Percentiles rank a stretch among this genome's conserved stretches.
Evolutionary conservation across 2,888 invertebrate species (phyloP).

Genomic region (Arctia plantaginis): DNA sequence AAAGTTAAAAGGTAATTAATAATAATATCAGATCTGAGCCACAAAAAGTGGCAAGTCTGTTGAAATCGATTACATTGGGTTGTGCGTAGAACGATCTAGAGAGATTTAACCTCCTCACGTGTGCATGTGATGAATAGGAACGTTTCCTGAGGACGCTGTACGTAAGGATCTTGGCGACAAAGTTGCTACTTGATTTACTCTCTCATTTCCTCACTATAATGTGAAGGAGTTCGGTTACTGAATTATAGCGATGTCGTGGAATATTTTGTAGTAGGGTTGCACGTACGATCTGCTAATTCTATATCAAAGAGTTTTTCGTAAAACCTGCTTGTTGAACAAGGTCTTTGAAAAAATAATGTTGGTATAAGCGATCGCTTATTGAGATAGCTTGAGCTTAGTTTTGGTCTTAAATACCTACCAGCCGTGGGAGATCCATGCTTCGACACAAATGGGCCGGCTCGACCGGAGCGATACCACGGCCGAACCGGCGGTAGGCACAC

Average conservation of each 20-base stretch:
- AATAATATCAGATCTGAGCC: background rate
- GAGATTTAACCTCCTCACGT: conserved; percentile 53
- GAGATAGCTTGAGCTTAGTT: no score
- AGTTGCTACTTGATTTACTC: conserved; percentile 58
- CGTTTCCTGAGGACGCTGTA: conserved; percentile 39
- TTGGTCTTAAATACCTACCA: no score
- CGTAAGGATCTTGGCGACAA: conserved; percentile 40
- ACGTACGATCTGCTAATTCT: background rate
- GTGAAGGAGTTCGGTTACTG: conserved; percentile 27
- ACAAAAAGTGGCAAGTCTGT: conserved; percentile 13
- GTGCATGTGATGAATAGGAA: conserved; percentile 60
- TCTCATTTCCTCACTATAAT: conserved; percentile 42
- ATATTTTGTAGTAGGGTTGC: background rate
- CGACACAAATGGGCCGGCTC: no score
- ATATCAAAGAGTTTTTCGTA: background rate
- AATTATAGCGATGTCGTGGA: conserved; percentile 17
- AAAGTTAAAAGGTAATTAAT: no score
- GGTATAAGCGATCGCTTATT: no score
- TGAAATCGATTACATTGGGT: conserved; percentile 5
- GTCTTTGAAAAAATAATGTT: no score
- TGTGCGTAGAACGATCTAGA: conserved; percentile 36
- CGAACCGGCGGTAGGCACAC: no score
- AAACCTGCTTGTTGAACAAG: background rate
- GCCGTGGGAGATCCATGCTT: no score
- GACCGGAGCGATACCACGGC: no score